Base-by-base conservation (phyloP, 1,140 invertebrate genomes). In the Adoxophyes honmai region DNA sequence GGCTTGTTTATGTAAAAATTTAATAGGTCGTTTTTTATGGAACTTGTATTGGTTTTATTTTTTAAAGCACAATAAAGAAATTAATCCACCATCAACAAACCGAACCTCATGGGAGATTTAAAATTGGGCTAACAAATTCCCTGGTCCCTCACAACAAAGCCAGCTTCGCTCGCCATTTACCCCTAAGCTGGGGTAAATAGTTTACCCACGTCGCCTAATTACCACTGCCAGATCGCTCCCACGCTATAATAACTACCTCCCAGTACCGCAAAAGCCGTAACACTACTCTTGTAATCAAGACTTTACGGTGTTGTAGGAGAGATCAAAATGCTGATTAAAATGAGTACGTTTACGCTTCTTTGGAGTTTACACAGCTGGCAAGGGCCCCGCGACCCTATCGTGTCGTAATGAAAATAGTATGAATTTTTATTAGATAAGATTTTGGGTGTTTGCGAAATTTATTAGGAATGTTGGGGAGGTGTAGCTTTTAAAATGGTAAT, bases 191-290 rank as follows among this genome's bases (percentile, higher is more conserved):
- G 57, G 44, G 34, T 61, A 55, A 53, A 51, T 53, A 52, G 55
- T 52, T 67, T 57, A 54, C 44, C 57, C 57, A 55, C 44, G 64
- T 65, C 63, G 68, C 63, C 69, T 80, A 85, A 82, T 81, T 79
- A 77, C 70, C 58, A 68, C 62, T 71, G 60, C 58, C 51, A 68
- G 64, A 68, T 67, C 53, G 58, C 62, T 77, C 75, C 75, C 75
- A 75, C 75, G 75, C 58, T 74, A 28, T 6, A 6, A 28, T 28
- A 3, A 6, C 6, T 3, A 28, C 2, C 21, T 28, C 6, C 21
- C 2, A 28, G 6, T 28, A 6, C 6, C 21, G 6, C 6, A 28
- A 6, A 28, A 6, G 21, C 21, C 21, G 2, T 2, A 28, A 3
- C 6, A 6, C 21, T 28, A 6, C 21, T 3, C 2, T 28, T 6